Evolutionary conservation across 2,888 invertebrate species (phyloP), one percentile per base, ranked within the genome.

Genomic region (Apamea anceps): DNA sequence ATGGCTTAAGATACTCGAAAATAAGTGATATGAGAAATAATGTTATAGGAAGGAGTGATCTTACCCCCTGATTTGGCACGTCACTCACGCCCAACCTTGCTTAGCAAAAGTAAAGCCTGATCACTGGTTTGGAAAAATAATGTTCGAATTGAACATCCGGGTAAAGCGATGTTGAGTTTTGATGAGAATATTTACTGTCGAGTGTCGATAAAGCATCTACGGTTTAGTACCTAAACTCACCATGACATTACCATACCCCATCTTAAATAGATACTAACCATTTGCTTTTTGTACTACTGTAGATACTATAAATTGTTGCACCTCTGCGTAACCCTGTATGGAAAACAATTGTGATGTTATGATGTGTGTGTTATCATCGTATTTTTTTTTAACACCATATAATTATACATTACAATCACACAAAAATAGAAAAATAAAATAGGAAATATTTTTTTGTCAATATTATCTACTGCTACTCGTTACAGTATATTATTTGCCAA

Each of bases 71-170:
- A 51, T 51, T 62, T 28, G 37, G 48, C 62, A 62, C 10, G 77
- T 63, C 63, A 63, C 28, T 77, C 62, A 42, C 7, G 15, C 6
- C 32, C 8, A 25, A 25, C 28, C 77, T 32, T 45, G 65, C n/a
- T 77, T 77, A 42, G 60, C 13, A 65, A 32, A 42, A 54, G 21
- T 54, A n/a, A 65, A 77, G 3, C 42, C 7, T 77, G 32, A 13
- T 32, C 78, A 77, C 10, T 77, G 77, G 32, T 77, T 77, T 54
- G 78, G 63, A 77, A 77, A 77, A 77, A 28, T 54, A 45, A 65
- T 4, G 45, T 28, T 25, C 32, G 32, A 65, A 54, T 77, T 54
- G 63, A n/a, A 77, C 78, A 54, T 77, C 10, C 45, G 42, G n/a
- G 15, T 76, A 37, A 32, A 76, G 8, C 5, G 32, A 75, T 74